Conservation (phyloP, 2,797 vertebrate genomes). For the Trachurus trachurus region DNA sequence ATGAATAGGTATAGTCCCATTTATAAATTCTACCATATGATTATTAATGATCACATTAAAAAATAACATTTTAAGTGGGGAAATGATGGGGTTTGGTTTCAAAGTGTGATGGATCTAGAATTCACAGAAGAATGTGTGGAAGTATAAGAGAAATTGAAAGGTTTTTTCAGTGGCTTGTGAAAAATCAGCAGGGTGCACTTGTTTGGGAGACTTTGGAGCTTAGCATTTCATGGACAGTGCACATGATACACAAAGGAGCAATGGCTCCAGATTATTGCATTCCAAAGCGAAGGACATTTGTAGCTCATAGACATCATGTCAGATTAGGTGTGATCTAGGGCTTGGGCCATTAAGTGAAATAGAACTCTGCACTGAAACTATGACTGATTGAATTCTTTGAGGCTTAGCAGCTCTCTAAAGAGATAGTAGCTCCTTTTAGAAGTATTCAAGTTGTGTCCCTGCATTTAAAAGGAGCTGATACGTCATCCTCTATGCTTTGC, state of each 20-base stretch:
- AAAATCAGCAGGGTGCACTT: not conserved
- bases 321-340: conserved; percentile 23
- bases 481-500: conserved; percentile 15
- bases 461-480: conserved; percentile 13
- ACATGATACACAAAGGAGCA: conserved; percentile 1
- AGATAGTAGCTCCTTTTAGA: conserved; percentile 23
- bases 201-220: not conserved
- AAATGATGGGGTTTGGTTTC: not conserved
- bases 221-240: not conserved
- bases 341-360: conserved; percentile 3
- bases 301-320: conserved; percentile 9
- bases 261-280: conserved; percentile 4
- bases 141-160: not conserved
- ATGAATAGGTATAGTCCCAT: not conserved
- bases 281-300: not conserved
- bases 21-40: not conserved
- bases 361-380: conserved; percentile 25
- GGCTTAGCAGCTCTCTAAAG: conserved; percentile 22
- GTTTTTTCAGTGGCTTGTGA: not conserved
- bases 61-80: not conserved
- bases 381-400: conserved; percentile 26
- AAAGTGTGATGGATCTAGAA: too few species aligned
- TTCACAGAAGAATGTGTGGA: not conserved
- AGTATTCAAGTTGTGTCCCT: conserved; percentile 18
- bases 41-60: not conserved